Base-by-base conservation (phyloP, 1,140 invertebrate species). In the Eurytemora carolleeae region DNA sequence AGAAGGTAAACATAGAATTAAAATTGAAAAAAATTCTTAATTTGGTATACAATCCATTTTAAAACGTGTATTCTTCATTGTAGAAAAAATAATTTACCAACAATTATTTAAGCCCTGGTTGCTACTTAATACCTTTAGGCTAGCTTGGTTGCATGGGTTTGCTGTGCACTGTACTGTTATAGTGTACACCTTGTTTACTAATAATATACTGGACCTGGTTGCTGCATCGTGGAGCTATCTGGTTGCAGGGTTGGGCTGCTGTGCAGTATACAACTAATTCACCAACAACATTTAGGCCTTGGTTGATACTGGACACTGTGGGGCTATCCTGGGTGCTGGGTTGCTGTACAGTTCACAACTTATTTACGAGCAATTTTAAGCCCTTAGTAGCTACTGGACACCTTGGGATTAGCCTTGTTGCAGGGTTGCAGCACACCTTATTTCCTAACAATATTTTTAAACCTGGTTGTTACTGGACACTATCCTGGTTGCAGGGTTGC, bases 401-500 rank as follows among this genome's bases (percentile, higher is more conserved):
- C 7, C 7, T 7, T 12, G 7, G 31, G 31, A 44, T n/a, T n/a
- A n/a, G n/a, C 31, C 7, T n/a, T 7, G n/a, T n/a, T n/a, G 7
- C n/a, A 44, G n/a, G n/a, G 7, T 12, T n/a, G n/a, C 7, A 12
- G 31, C 31, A 12, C 7, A 7, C 7, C n/a, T 44, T 12, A n/a
- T 44, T 44, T 44, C 7, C n/a, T 12, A 44, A 44, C 31, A 90
- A 87, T 24, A 82, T 89, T 70, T 91, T n/a, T 89, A 72, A 86
- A 87, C 19, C 71, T 91, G 62, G 85, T 86, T 19, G 86, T 87
- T n/a, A 91, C 87, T 15, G 87, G 87, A 21, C 81, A 7, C 21
- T 23, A 2, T 59, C 17, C 15, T 62, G 1, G 18, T 62, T 3
- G 1, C 20, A 19, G 52, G 18, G 24, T 60, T 19, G 18, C n/a